Conservation (phyloP, 2,888 invertebrate species). For the Leptinotarsa tumamoca region DNA sequence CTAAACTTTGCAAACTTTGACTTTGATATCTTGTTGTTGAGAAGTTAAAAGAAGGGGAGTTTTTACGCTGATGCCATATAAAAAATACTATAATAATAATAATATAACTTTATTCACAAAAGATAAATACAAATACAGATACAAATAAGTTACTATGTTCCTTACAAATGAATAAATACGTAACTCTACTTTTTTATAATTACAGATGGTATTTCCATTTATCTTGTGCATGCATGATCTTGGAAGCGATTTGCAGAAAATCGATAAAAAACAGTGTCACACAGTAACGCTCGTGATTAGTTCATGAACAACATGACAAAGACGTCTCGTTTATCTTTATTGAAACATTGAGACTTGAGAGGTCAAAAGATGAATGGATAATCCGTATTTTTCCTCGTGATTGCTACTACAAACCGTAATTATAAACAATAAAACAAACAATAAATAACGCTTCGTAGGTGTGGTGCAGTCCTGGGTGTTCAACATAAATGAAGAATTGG, state of each 20-base stretch:
- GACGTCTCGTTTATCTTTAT: slow-evolving; percentile 6
- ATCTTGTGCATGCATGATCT: no score
- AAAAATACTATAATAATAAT: no score
- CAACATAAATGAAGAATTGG: slow-evolving; percentile 32
- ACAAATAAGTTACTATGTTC: no score
- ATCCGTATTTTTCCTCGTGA: not conserved
- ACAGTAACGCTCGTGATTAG: not conserved
- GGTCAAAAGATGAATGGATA: slow-evolving; percentile 12
- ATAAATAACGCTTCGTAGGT: slow-evolving; percentile 38
- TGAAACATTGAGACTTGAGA: slow-evolving; percentile 1
- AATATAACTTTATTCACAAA: no score
- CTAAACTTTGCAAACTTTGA: no score
- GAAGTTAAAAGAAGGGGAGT: no score
- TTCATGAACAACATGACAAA: not conserved
- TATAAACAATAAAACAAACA: slow-evolving; percentile 23
- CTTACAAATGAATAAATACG: no score
- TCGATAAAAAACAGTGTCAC: not conserved
- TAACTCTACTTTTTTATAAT: no score
- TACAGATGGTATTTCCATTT: no score
- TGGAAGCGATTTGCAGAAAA: not conserved
- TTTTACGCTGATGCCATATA: no score
- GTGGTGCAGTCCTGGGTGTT: slow-evolving; percentile 40
- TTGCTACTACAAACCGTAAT: slow-evolving; percentile 6
- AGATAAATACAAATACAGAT: no score
- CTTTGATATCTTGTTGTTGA: no score